Evolutionary conservation across 2,113 vertebrate species (phyloP), one percentile per base, ranked within the genome.

Genomic region (Panurus biarmicus): DNA sequence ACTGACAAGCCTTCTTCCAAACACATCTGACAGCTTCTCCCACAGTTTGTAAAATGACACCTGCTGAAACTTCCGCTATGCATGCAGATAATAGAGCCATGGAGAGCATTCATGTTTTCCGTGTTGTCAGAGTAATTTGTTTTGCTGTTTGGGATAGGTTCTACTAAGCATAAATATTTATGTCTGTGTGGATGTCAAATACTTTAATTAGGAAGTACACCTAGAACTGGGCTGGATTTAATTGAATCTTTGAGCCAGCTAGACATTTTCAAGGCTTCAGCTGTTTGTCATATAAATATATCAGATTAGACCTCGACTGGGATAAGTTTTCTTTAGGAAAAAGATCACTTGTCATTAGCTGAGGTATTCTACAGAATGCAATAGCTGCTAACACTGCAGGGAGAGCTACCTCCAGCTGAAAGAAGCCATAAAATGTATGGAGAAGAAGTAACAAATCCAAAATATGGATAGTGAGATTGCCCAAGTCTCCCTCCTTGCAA

Each of bases 151-250:
- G 33, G 94, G 79, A 97, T 83, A 95, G 78, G 93, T 92, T 86
- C 90, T 90, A 95, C 90, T 40, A 56, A 93, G 58, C 87, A 97
- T 97, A 97, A 98, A 97, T 98, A 97, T 98, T 97, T 96, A 97
- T 97, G 90, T 84, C 75, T 87, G 56, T 3, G 2, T 83, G 76
- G 86, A 85, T 97, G 96, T 97, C 96, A 97, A 94, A 96, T 87
- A 95, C 89, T 95, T 97, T 97, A 97, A 97, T 97, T 96, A 90
- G 86, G 83, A 95, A 76, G 57, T 64, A 83, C 75, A 90, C 53
- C 71, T 95, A 93, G 47, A 96, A 94, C 42, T 81, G 29, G 50
- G 74, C 77, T 95, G 67, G 50, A 47, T 92, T 98, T 97, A 97
- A 97, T 95, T 94, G 90, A 96, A 93, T 97, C 72, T 96, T 76